Base-by-base conservation (phyloP, 2,888 invertebrate species). In the Aspidiotus rigidus region DNA sequence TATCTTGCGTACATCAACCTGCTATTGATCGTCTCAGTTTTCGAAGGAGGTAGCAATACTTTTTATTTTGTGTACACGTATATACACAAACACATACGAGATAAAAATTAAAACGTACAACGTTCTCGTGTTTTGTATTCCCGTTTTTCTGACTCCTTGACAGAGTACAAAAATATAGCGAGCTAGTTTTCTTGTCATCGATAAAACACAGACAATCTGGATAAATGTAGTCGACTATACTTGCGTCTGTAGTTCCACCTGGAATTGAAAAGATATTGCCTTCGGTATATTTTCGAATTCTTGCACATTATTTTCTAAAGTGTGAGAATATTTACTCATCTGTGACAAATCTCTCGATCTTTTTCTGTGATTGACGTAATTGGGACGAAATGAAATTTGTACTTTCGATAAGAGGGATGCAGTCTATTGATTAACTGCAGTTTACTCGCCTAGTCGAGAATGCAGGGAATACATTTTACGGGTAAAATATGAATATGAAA, bases 131-230 rank as follows among this genome's bases (percentile, higher is more conserved):
- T 55, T 54, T 40, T 55, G 54, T 55, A 64, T 54, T 64, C 54
- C 40, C 54, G 55, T 66, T 39, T 66, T 57, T 59, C 56, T 66
- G 64, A 66, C 64, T 66, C 64, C 28, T 66, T 63, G 63, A 63
- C 63, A 63, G 53, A 44, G 53, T 28, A 53, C 53, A 28, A 28
- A 28, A 28, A 28, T 28, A n/a, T 11, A 49, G 49, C n/a, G 49
- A n/a, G 49, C 28, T 28, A 5, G 28, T 28, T 28, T 28, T 28
- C 28, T 28, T 28, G 28, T 28, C 28, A 5, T 28, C 28, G 28
- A 28, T 28, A 28, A 28, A 28, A 28, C 28, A 28, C 28, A 28
- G 28, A 28, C 28, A 28, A 28, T 28, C 28, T 28, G 28, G 28
- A 28, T 28, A 28, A 28, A 28, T 28, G 28, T 28, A 28, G 28